Conservation (phyloP, 1,140 invertebrate genomes). For the Octopus sinensis region DNA sequence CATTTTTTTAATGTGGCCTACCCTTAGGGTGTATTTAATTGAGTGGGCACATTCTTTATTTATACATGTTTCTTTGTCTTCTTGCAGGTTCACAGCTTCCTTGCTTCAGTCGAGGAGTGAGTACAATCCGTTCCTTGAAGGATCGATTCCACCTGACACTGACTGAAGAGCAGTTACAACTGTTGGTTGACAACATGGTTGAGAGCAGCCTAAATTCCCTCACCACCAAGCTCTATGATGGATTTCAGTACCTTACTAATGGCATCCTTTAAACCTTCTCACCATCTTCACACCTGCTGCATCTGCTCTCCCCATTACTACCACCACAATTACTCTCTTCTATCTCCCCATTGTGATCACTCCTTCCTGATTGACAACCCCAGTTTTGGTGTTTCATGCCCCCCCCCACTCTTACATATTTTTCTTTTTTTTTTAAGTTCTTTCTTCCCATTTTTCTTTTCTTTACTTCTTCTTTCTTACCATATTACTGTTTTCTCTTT, state of each 20-base stretch:
- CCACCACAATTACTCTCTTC: no score
- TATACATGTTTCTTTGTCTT: slow-evolving; percentile 9
- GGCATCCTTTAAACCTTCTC: slow-evolving; percentile 70
- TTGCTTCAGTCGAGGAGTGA: slow-evolving; percentile 87
- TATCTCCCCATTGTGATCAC: no score
- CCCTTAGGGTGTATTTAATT: neutral
- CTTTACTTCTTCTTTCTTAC: no score
- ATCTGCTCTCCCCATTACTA: no score
- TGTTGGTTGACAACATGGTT: slow-evolving; percentile 88
- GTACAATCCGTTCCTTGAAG: slow-evolving; percentile 79
- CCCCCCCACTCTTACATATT: no score
- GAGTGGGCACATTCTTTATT: neutral
- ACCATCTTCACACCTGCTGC: neutral
- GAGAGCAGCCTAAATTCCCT: slow-evolving; percentile 91
- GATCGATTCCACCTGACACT: slow-evolving; percentile 90
- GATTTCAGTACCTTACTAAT: slow-evolving; percentile 98
- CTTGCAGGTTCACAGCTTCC: slow-evolving; percentile 86
- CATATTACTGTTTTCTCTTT: no score
- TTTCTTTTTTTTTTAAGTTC: no score
- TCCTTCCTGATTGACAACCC: no score
- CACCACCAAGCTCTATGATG: slow-evolving; percentile 96
- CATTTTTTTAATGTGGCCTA: no score
- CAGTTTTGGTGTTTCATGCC: no score
- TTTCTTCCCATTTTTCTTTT: no score
- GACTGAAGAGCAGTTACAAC: slow-evolving; percentile 92